These are phyloP conservation scores for Oncopodura yosiiana DNA, from an alignment of 1,140 invertebrate species.

Conservation along the genomic window DNA sequence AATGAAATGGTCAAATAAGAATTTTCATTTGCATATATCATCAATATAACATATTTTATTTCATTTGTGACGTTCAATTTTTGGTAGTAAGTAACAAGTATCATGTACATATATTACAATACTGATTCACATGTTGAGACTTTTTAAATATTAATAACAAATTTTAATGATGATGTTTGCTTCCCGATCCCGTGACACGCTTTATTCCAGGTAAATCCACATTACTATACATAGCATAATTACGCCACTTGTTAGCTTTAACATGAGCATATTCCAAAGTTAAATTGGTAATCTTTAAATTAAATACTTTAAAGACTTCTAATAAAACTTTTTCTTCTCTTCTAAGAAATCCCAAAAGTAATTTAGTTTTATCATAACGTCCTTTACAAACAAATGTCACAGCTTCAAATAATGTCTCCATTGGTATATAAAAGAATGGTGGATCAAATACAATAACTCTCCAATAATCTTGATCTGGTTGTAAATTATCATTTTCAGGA, in stretches of 20 bases:
- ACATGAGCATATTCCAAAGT: constrained; percentile 31
- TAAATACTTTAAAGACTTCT: constrained; percentile 24
- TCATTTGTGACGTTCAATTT: no score
- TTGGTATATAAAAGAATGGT: constrained; percentile 32
- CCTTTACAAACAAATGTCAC: constrained; percentile 25
- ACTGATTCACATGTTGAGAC: no score
- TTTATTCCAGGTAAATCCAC: constrained; percentile 32
- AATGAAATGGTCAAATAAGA: no score
- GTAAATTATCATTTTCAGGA: constrained; percentile 5
- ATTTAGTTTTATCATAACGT: constrained; percentile 19
- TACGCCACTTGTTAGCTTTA: constrained; percentile 31
- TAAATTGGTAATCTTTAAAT: constrained; percentile 27
- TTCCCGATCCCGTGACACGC: no score
- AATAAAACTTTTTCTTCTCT: constrained; percentile 26
- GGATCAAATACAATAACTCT: constrained; percentile 31
- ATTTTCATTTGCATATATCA: no score
- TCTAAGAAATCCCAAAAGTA: constrained; percentile 29
- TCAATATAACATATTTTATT: no score
- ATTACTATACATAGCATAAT: constrained; percentile 31
- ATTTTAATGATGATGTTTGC: no score
- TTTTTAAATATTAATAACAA: no score
- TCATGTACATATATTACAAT: no score
- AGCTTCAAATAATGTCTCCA: constrained; percentile 23
- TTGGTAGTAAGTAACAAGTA: no score
- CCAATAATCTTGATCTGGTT: constrained; percentile 14